phyloP scores from a whole-genome alignment of 2,888 invertebrate genomes.

The Sphinx pinastri region DNA sequence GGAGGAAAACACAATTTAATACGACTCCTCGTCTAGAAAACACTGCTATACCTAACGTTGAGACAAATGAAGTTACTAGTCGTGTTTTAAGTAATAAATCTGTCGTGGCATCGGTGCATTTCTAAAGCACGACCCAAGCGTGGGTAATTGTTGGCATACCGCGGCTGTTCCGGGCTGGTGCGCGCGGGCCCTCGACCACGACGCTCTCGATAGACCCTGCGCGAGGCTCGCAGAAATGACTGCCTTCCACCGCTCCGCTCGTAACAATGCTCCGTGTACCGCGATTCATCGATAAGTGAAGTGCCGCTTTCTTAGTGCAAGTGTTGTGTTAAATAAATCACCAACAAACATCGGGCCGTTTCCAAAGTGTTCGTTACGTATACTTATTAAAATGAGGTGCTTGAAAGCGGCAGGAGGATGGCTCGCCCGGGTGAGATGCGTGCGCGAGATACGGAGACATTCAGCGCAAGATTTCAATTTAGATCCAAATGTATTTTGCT shows the following conservation, averaged over 20 bases:
- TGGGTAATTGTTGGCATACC: conserved; percentile 80
- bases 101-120: conserved; percentile 61
- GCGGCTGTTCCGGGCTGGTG: conserved; percentile 79
- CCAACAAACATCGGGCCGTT: conserved; percentile 56
- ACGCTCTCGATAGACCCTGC: conserved; percentile 71
- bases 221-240: conserved; percentile 73
- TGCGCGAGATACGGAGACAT: conserved; percentile 68
- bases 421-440: conserved; percentile 80
- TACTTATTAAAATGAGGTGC: conserved; percentile 78
- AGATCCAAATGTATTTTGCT: conserved; percentile 72
- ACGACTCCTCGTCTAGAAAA: not conserved
- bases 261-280: conserved; percentile 71
- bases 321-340: conserved; percentile 70
- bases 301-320: conserved; percentile 70
- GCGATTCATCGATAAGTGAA: conserved; percentile 76
- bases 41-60: not conserved
- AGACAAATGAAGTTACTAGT: not conserved
- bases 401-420: conserved; percentile 81
- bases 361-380: conserved; percentile 59
- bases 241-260: conserved; percentile 63
- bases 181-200: conserved; percentile 77
- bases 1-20: conserved; percentile 3
- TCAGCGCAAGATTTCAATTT: conserved; percentile 76
- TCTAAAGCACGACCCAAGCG: conserved; percentile 69
- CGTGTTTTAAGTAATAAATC: conserved; percentile 49